Evolutionary conservation across 2,797 vertebrate genomes (phyloP), one percentile per base, ranked within the genome.

Genomic region (Sebastes hubbsi): DNA sequence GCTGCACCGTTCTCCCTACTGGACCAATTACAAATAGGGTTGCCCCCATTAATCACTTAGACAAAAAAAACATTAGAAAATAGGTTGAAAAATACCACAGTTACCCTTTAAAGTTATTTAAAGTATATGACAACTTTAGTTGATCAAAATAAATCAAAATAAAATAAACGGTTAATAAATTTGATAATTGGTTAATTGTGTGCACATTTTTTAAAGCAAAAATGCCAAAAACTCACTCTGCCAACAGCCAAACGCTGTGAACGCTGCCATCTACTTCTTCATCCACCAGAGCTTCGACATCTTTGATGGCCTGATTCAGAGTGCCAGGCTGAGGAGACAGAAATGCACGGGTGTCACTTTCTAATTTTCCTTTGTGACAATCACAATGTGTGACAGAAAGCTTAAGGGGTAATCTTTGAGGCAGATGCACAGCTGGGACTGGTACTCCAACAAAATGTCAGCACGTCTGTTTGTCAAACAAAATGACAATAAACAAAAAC

Each of bases 291-390:
- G 87, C 18, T 84, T 93, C 91, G 54, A 97, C 24, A 54, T 98
- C 95, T 82, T 97, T 95, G 63, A 95, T 20, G 24, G 94, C 96
- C 78, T 97, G 96, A 76, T 96, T 93, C 92, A 98, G 94, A 32
- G 91, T 93, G 77, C 96, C 95, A 36, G 95, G 95, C 95, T 97
- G 85, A 80, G 83, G 78, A 87, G 70, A 85, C 72, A 87, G 32
- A 86, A 78, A 63, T 2, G 20, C 66, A 82, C 10, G 11, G 30
- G 73, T 84, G 87, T 94, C 32, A 91, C 77, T 74, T 77, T 90
- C 58, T 88, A 85, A 85, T 75, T 89, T 88, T 76, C 65, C 78
- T 85, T 67, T 80, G 81, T 85, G 83, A 90, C 90, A 90, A 72
- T 76, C 80, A 78, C 64, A 86, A 77, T 73, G 34, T 71, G 81